Percentiles rank a stretch among this genome's conserved stretches.
These are phyloP conservation scores for Crocallis elinguaria DNA, from an alignment of 2,888 invertebrate species.

Conservation along the genomic window DNA sequence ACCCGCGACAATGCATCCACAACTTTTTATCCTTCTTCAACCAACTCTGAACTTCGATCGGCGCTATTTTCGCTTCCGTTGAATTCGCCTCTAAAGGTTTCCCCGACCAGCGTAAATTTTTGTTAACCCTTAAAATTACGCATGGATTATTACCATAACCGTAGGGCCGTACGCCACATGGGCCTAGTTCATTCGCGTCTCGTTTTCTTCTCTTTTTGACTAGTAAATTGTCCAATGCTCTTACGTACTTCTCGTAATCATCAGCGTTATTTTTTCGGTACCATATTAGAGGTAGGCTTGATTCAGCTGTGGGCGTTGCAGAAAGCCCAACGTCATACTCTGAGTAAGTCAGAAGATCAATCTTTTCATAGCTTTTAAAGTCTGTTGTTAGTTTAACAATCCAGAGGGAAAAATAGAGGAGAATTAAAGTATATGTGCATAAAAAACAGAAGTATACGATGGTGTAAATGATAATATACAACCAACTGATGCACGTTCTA, in stretches of 20 bases:
- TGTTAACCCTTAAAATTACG: slow-evolving; percentile 70
- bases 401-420: slow-evolving; percentile 55
- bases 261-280: slow-evolving; percentile 54
- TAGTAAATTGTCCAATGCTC: slow-evolving; percentile 58
- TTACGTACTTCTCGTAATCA: slow-evolving; percentile 63
- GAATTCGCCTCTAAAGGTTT: slow-evolving; percentile 56
- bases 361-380: slow-evolving; percentile 44
- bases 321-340: slow-evolving; percentile 64
- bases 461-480: slow-evolving; percentile 55
- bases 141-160: slow-evolving; percentile 72
- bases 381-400: slow-evolving; percentile 48
- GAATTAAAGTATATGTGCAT: slow-evolving; percentile 57
- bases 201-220: slow-evolving; percentile 48
- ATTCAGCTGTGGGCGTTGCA: slow-evolving; percentile 61
- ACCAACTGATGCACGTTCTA: slow-evolving; percentile 65
- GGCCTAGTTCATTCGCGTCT: slow-evolving; percentile 55
- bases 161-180: slow-evolving; percentile 65
- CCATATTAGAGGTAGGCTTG: slow-evolving; percentile 62
- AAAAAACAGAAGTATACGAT: slow-evolving; percentile 66
- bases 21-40: slow-evolving; percentile 52
- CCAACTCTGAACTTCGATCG: slow-evolving; percentile 59
- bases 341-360: slow-evolving; percentile 49
- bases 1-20: slow-evolving; percentile 69
- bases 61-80: slow-evolving; percentile 44
- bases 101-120: slow-evolving; percentile 63